Base-by-base conservation (phyloP, 2,113 vertebrate species). In the Callopanchax toddi region DNA sequence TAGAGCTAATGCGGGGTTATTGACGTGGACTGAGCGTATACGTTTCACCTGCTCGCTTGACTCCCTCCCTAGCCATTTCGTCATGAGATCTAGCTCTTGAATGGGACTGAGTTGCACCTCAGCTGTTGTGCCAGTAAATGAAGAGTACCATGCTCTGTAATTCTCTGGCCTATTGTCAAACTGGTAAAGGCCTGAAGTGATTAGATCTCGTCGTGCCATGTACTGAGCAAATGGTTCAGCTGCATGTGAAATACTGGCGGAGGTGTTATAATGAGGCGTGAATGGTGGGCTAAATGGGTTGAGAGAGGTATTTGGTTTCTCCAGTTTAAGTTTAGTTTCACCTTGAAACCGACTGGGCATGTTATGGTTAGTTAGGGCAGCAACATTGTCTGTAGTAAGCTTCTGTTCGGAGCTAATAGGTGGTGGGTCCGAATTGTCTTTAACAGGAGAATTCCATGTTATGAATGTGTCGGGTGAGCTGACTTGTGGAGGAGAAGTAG, bases 1-100 rank as follows among this genome's bases (percentile, higher is more conserved):
- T n/a, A n/a, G n/a, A n/a, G n/a, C n/a, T n/a, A n/a, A n/a, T n/a
- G n/a, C n/a, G n/a, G n/a, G n/a, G n/a, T n/a, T n/a, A n/a, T n/a
- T n/a, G n/a, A n/a, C n/a, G n/a, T n/a, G n/a, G n/a, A n/a, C n/a
- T n/a, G n/a, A n/a, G n/a, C n/a, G n/a, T n/a, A n/a, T n/a, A n/a
- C n/a, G n/a, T n/a, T n/a, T n/a, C n/a, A n/a, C n/a, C n/a, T n/a
- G n/a, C n/a, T 32, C 8, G 29, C 48, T 49, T 25, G 65, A 58
- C n/a, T 67, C 65, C 6, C 51, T 58, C 5, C 65, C 65, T 1
- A 67, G 15, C 43, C 63, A 67, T 56, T 67, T 56, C 56, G 20
- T 56, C 63, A 56, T 46, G 8, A 66, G 52, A 13, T 56, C 63
- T 18, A 67, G 15, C 32, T 67, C 52, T 48, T 56, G 52, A 20